phyloP scores from a whole-genome alignment of 2,888 invertebrate species.

The Sipha maydis region DNA sequence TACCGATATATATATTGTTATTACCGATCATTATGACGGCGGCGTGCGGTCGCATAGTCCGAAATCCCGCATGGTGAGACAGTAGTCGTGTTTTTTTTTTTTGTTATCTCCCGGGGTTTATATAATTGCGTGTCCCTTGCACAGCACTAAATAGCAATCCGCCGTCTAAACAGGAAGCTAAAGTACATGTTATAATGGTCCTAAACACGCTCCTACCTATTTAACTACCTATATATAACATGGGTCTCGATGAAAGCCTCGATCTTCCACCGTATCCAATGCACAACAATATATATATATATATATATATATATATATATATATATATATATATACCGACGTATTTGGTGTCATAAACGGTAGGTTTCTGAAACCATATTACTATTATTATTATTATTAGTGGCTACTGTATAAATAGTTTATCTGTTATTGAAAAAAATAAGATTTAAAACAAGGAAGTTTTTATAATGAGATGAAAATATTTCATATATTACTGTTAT shows the following conservation, averaged over 20 bases:
- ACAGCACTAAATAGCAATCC: background rate
- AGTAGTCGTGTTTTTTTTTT: background rate
- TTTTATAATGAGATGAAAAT: no score
- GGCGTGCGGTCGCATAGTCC: background rate
- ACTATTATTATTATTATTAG: no score
- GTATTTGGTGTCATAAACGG: no score
- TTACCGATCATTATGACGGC: conserved; percentile 36
- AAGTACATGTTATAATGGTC: background rate
- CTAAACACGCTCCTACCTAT: background rate
- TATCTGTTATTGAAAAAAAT: no score
- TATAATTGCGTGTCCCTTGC: background rate
- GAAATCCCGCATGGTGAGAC: background rate
- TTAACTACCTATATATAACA: background rate
- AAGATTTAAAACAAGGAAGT: no score
- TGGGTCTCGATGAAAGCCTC: background rate
- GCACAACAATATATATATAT: no score
- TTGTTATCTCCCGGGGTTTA: conserved; percentile 20
- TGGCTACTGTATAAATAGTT: no score
- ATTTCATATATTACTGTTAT: no score
- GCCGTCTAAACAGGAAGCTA: background rate
- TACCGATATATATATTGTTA: conserved; percentile 29
- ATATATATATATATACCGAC: no score
- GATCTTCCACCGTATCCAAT: background rate
- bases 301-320: no score
- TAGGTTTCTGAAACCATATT: no score